Evolutionary conservation across 1,140 invertebrate species (phyloP), one percentile per base, ranked within the genome.

Genomic region (Metopolophium dirhodum): DNA sequence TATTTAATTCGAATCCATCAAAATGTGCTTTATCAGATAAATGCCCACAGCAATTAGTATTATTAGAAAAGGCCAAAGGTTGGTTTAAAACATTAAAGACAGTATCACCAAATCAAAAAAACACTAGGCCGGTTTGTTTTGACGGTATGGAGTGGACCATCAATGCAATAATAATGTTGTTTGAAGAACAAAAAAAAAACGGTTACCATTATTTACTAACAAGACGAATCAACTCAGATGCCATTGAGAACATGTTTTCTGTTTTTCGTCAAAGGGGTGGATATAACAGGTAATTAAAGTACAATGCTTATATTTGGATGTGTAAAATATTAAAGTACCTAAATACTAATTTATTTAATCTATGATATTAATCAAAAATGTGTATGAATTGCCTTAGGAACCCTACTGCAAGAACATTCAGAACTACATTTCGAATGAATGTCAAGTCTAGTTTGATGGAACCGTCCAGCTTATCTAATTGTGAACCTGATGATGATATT

Each of bases 1-100:
- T 88, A 11, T 88, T 20, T 14, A 51, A 45, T 45, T 88, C 86
- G 6, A 88, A 88, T 49, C 86, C 86, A 51, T 88, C 23, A 6
- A 88, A 88, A 88, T 88, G 86, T 88, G 86, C 86, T 1, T n/a
- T 88, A n/a, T 88, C 49, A 30, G n/a, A 88, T 49, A 51, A 88
- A 49, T 20, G n/a, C 6, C 86, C 47, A 49, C 45, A 88, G 30
- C 86, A 88, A 22, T 20, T 88, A n/a, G 11, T 3, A 35, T 88
- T 88, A 49, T 51, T 88, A 49, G n/a, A 35, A 49, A 88, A 88
- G 22, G 82, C 37, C 0, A 37, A 83, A 37, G 20, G 18, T 83
- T 83, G 82, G 37, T 41, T 83, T 83, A 37, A 83, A 23, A 83
- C 35, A 41, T 41, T 83, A 20, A 83, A 83, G 35, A 41, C 22